Evolutionary conservation across 2,888 invertebrate genomes (phyloP).

Genomic region (Pilophorus perplexus): DNA sequence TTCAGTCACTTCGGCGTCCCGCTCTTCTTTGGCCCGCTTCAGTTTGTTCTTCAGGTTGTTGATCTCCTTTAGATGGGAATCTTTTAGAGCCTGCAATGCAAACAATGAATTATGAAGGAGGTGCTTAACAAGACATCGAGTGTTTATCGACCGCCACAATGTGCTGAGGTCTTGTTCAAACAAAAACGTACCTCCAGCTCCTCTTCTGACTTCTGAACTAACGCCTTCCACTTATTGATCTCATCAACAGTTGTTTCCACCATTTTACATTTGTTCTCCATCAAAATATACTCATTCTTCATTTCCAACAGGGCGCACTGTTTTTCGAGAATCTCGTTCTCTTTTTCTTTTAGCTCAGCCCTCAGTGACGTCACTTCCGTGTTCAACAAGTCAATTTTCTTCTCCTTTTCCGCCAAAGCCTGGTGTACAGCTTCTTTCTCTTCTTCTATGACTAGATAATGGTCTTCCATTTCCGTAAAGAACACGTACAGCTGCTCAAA

Average conservation of each 20-base stretch:
- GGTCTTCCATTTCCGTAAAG: constrained; percentile 39
- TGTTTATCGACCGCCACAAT: too few species aligned
- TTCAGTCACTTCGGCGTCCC: constrained; percentile 56
- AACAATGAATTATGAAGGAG: background rate
- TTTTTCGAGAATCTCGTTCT: constrained; percentile 46
- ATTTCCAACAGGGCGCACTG: constrained; percentile 45
- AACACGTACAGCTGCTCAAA: constrained; percentile 41
- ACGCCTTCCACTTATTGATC: constrained; percentile 21
- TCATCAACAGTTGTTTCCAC: constrained; percentile 32
- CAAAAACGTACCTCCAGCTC: constrained; percentile 29
- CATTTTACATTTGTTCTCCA: constrained; percentile 37
- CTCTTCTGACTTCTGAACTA: constrained; percentile 19
- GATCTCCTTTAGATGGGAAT: constrained; percentile 31
- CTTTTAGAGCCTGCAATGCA: constrained; percentile 20
- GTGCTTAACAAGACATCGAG: too few species aligned
- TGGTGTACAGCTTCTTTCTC: constrained; percentile 30
- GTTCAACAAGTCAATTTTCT: constrained; percentile 48
- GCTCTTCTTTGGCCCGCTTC: constrained; percentile 54
- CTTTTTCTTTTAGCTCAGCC: constrained; percentile 45
- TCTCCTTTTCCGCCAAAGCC: constrained; percentile 10
- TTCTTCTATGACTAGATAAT: constrained; percentile 35
- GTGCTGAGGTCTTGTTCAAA: too few species aligned
- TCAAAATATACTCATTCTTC: constrained; percentile 40
- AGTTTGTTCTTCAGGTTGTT: constrained; percentile 35
- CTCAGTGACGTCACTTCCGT: constrained; percentile 49